Conservation (phyloP, 35 echinoderm and acorn worm genomes). For the Strongylocentrotus purpuratus region DNA sequence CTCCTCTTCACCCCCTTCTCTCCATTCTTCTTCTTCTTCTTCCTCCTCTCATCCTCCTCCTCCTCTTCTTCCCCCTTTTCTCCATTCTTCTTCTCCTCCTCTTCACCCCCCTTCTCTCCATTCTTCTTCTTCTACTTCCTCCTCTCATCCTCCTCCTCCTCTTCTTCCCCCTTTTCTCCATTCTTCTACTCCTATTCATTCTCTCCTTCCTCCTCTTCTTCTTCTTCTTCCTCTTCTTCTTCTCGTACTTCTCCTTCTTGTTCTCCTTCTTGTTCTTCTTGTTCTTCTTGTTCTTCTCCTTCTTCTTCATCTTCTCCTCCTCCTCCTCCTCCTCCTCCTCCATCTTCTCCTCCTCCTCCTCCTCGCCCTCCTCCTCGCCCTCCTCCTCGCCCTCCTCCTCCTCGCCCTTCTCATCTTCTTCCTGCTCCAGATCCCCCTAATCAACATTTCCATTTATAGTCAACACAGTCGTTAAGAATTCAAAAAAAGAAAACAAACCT, state of each 20-base stretch:
- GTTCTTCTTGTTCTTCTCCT: neutral
- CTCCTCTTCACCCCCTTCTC: neutral
- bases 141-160: neutral
- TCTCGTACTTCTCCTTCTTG: neutral
- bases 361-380: neutral
- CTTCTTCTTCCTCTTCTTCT: neutral
- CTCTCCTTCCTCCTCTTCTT: neutral
- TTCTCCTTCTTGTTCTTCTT: neutral
- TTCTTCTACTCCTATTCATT: neutral
- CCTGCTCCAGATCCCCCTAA: neutral
- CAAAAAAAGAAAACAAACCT: no score
- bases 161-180: neutral
- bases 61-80: neutral
- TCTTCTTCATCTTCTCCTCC: neutral
- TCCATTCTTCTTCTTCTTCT: neutral
- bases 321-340: neutral
- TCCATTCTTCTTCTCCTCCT: neutral
- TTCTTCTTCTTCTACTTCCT: neutral
- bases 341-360: neutral
- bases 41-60: neutral
- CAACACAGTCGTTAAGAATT: no score
- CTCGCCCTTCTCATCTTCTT: neutral
- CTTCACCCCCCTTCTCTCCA: neutral
- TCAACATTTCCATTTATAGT: no score
- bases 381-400: neutral